These are phyloP conservation scores for Raja brachyura DNA, from an alignment of 2,113 vertebrate genomes.

Conservation along the genomic window DNA sequence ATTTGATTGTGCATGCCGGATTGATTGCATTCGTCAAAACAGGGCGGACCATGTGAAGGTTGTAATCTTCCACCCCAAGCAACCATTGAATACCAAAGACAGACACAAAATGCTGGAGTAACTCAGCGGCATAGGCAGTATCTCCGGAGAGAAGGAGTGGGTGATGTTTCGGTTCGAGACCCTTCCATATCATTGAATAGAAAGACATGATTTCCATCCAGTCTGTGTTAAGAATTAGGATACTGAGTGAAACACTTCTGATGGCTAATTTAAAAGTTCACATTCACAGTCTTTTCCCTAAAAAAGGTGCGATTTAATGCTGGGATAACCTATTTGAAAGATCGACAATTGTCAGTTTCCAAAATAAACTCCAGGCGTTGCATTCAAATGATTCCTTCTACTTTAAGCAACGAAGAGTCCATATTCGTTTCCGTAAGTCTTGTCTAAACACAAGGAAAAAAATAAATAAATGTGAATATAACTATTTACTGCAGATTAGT, in stretches of 20 bases:
- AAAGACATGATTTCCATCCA: no score
- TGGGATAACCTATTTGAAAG: not conserved
- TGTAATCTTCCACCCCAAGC: no score
- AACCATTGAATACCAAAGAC: no score
- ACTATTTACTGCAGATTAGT: not conserved
- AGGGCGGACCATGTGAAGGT: no score
- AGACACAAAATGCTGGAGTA: no score
- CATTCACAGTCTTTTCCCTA: not conserved
- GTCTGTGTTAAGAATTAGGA: not conserved
- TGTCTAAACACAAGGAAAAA: not conserved
- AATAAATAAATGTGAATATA: not conserved
- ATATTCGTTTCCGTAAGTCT: not conserved
- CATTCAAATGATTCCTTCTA: not conserved
- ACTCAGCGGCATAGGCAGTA: no score
- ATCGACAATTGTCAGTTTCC: not conserved
- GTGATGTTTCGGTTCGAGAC: no score
- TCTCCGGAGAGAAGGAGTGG: no score
- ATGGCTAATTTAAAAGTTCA: not conserved
- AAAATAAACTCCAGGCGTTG: not conserved
- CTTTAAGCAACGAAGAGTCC: not conserved
- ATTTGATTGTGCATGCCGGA: no score
- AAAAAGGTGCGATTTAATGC: not conserved
- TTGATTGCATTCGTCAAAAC: no score
- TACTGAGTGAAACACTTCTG: not conserved
- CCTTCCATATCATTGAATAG: not conserved